A percentile compares a stretch with the other conserved stretches of the same genome.
phyloP scores from a whole-genome alignment of 30 jellyfish, hydroid and myxozoan species.

The Aurelia aurita region DNA sequence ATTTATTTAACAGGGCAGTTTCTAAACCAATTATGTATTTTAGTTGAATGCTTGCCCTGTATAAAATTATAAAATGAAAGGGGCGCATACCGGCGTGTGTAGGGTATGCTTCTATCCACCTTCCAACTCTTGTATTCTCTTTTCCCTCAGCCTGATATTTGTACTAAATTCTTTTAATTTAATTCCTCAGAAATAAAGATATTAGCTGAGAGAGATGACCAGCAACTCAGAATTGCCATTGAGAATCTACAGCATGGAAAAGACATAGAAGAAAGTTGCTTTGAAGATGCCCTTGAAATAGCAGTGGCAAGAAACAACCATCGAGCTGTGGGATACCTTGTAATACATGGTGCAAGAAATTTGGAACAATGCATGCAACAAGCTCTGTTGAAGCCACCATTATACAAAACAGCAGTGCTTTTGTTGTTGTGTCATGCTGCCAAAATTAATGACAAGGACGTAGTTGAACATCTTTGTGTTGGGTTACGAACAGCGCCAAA shows the following conservation, averaged over 20 bases:
- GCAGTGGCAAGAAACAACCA: slow-evolving; percentile 79
- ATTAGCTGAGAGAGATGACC: slow-evolving; percentile 45
- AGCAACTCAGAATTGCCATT: slow-evolving; percentile 36
- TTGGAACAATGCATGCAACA: slow-evolving; percentile 58
- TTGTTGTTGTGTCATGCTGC: slow-evolving; percentile 87
- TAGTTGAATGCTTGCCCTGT: too few species aligned
- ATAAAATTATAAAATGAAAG: too few species aligned
- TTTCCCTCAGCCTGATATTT: not conserved
- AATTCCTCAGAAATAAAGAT: slow-evolving; percentile 58
- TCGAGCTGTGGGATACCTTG: slow-evolving; percentile 83
- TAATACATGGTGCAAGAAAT: slow-evolving; percentile 82
- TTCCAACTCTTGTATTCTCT: too few species aligned
- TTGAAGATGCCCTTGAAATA: slow-evolving; percentile 78
- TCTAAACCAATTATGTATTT: too few species aligned
- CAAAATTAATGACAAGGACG: slow-evolving; percentile 51
- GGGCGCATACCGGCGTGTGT: too few species aligned
- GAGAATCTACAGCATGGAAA: slow-evolving; percentile 60
- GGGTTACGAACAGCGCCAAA: not conserved
- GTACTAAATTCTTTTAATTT: not conserved
- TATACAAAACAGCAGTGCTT: slow-evolving; percentile 72
- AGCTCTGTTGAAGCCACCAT: slow-evolving; percentile 58
- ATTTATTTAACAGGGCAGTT: too few species aligned
- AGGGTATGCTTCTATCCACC: too few species aligned
- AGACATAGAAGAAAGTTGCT: slow-evolving; percentile 81
- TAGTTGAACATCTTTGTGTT: slow-evolving; percentile 45